A percentile compares a stretch with the other conserved stretches of the same genome.
These are phyloP conservation scores for Syngnathus rostellatus DNA, from an alignment of 2,797 vertebrate species.

Conservation along the genomic window DNA sequence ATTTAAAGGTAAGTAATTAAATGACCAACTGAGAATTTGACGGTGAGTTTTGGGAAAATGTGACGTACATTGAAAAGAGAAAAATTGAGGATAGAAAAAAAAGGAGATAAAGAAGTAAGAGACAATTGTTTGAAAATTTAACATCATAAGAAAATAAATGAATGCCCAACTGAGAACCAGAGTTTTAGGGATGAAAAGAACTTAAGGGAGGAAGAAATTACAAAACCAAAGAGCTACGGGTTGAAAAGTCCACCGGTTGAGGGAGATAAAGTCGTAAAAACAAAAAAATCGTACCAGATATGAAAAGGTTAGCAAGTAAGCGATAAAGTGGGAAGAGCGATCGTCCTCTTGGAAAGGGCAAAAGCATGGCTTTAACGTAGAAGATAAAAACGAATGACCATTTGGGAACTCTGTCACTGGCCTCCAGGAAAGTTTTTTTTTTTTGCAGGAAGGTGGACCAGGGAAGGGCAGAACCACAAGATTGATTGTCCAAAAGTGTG, in stretches of 20 bases:
- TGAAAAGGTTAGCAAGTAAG: background rate
- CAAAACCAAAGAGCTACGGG: background rate
- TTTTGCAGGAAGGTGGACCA: conserved; percentile 1
- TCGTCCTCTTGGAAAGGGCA: background rate
- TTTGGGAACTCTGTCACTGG: background rate
- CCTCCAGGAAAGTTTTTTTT: background rate
- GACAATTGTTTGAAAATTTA: background rate
- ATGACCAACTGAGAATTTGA: background rate
- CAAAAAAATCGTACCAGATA: background rate
- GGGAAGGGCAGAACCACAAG: conserved; percentile 22
- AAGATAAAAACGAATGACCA: background rate
- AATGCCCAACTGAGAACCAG: background rate
- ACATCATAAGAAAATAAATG: background rate
- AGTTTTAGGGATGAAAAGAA: background rate
- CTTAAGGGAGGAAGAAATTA: background rate
- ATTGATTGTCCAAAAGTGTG: conserved; percentile 7
- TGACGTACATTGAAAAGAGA: background rate
- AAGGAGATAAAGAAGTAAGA: background rate
- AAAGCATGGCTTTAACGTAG: background rate
- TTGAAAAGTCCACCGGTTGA: background rate
- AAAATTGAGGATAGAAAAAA: background rate
- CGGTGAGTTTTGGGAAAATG: background rate
- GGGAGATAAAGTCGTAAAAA: conserved; percentile 11
- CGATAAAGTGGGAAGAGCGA: background rate
- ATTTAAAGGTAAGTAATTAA: background rate